phyloP scores from a whole-genome alignment of 2,797 vertebrate species.

The Tenualosa ilisha region DNA sequence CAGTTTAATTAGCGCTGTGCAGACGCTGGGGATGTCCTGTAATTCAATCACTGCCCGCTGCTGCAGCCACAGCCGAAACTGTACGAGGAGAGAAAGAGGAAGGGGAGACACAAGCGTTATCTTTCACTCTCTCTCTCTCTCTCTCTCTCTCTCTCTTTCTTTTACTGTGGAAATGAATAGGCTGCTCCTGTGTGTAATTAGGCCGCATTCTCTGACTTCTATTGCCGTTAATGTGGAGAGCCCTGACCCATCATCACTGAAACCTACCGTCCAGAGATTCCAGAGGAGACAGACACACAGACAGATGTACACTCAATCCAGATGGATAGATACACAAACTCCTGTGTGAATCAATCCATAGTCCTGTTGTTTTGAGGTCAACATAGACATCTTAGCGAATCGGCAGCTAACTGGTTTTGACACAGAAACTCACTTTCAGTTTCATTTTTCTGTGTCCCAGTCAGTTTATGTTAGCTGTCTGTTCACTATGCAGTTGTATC shows the following conservation, averaged over 20 bases:
- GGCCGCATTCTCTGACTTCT: slow-evolving; percentile 56
- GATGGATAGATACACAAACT: slow-evolving; percentile 38
- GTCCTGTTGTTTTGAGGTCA: no score
- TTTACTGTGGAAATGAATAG: slow-evolving; percentile 72
- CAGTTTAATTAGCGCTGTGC: slow-evolving; percentile 75
- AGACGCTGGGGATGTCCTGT: slow-evolving; percentile 71
- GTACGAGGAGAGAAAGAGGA: slow-evolving; percentile 48
- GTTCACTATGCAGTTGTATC: no score
- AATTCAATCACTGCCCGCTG: slow-evolving; percentile 77
- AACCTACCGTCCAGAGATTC: not conserved
- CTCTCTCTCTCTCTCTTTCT: slow-evolving; percentile 29
- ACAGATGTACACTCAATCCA: no score
- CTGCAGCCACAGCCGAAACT: slow-evolving; percentile 55
- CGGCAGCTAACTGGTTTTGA: no score
- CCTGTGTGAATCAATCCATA: no score
- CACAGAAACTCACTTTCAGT: no score
- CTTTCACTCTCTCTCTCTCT: slow-evolving; percentile 12
- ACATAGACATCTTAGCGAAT: no score
- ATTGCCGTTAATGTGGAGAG: not conserved
- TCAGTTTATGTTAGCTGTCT: no score
- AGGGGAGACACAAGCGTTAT: slow-evolving; percentile 48
- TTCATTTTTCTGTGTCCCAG: no score
- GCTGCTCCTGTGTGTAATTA: slow-evolving; percentile 67
- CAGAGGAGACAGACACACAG: slow-evolving; percentile 71
- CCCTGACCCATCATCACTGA: not conserved